A percentile compares a stretch with the other conserved stretches of the same genome.
Evolutionary conservation across 2,113 vertebrate genomes (phyloP).

Genomic region (Coracopsis vasa): DNA sequence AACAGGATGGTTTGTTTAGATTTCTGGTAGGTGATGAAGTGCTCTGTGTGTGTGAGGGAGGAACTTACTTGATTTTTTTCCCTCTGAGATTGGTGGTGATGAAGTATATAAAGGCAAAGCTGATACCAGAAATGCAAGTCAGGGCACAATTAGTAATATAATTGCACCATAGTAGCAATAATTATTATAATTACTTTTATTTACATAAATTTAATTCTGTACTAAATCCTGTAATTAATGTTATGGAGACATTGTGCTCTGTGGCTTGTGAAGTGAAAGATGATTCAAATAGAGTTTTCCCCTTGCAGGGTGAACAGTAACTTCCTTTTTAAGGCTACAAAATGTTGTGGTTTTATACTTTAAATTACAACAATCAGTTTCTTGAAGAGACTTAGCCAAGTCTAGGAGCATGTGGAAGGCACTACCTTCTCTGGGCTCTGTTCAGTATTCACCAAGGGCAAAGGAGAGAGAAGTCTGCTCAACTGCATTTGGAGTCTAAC

Average conservation of each 20-base stretch:
- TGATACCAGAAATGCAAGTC: background rate
- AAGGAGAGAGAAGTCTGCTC: background rate
- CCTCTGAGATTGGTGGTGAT: background rate
- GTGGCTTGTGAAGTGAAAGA: background rate
- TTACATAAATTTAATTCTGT: slow-evolving; percentile 37
- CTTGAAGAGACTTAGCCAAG: background rate
- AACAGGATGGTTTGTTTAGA: background rate
- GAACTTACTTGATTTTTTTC: background rate
- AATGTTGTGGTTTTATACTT: background rate
- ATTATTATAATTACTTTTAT: slow-evolving; percentile 58
- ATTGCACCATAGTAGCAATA: slow-evolving; percentile 25
- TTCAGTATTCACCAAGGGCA: background rate
- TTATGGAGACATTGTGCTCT: slow-evolving; percentile 10
- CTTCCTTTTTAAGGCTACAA: background rate
- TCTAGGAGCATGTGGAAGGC: background rate
- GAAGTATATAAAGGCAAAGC: background rate
- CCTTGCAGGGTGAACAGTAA: background rate
- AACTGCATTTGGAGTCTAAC: background rate
- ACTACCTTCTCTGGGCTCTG: background rate
- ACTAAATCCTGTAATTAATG: slow-evolving; percentile 37
- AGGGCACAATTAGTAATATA: slow-evolving; percentile 13
- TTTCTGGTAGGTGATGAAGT: background rate
- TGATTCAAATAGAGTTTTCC: background rate
- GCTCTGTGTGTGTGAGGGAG: background rate
- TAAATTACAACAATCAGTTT: background rate